Conservation (phyloP, 64 coral and sea anemone genomes). For the Anthopleura sola region DNA sequence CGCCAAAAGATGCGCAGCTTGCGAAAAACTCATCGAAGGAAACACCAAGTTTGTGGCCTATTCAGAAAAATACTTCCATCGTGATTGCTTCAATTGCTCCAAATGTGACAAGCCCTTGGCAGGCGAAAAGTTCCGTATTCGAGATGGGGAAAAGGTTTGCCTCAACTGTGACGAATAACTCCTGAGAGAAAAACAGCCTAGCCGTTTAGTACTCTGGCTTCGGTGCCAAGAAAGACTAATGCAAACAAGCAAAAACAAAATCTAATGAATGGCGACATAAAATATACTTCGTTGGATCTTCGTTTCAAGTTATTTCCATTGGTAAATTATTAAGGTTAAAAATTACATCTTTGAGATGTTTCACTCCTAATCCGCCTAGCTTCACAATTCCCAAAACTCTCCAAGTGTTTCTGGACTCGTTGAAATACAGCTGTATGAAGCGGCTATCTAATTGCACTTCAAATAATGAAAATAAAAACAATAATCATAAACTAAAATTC, state of each 20-base stretch:
- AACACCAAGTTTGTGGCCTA: conserved; percentile 95
- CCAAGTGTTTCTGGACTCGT: not conserved
- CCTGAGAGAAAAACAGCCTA: not conserved
- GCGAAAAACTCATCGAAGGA: conserved; percentile 87
- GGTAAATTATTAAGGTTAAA: conserved; percentile 13
- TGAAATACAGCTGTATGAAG: not conserved
- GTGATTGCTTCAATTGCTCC: conserved; percentile 91
- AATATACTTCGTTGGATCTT: not conserved
- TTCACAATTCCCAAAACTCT: not conserved
- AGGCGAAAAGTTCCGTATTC: conserved; percentile 91
- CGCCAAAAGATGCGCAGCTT: conserved; percentile 81
- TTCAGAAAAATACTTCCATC: conserved; percentile 84
- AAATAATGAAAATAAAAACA: not conserved
- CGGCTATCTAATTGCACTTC: not conserved
- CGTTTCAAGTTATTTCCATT: not conserved
- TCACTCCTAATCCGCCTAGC: not conserved
- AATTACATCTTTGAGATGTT: not conserved
- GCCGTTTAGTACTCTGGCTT: not conserved
- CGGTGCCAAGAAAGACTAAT: not conserved
- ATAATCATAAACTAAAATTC: no score
- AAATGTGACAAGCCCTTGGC: conserved; percentile 77
- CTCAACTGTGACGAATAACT: conserved; percentile 47
- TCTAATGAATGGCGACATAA: not conserved
- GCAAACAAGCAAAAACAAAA: not conserved
- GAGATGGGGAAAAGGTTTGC: conserved; percentile 69